phyloP scores from a whole-genome alignment of 1,140 invertebrate species.

The Onthophagus taurus region DNA sequence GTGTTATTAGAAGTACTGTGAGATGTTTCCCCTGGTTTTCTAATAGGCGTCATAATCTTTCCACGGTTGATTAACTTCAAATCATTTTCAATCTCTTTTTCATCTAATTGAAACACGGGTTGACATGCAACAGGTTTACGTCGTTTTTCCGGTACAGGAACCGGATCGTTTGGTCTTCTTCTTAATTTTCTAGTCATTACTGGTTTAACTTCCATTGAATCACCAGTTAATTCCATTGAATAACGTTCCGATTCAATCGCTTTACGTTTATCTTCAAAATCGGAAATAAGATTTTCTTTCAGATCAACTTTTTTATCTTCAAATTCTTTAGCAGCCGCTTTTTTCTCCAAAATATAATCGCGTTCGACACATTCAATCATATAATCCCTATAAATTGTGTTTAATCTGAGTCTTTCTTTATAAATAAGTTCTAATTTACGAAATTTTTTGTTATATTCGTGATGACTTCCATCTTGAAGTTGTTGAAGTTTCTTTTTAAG shows the following conservation, averaged over 20 bases:
- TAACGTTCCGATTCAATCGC: conserved; percentile 80
- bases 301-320: conserved; percentile 92
- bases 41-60: conserved; percentile 42
- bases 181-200: conserved; percentile 63
- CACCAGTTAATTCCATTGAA: conserved; percentile 74
- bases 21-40: conserved; percentile 33
- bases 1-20: conserved; percentile 2
- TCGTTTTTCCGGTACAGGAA: conserved; percentile 74
- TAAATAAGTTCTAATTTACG: conserved; percentile 75
- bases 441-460: conserved; percentile 74
- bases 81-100: conserved; percentile 83
- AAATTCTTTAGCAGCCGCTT: conserved; percentile 80
- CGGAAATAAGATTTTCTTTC: conserved; percentile 78
- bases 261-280: conserved; percentile 87
- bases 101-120: conserved; percentile 77
- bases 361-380: conserved; percentile 77
- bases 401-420: conserved; percentile 68
- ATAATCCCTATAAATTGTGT: conserved; percentile 75
- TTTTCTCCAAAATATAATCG: conserved; percentile 82
- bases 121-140: conserved; percentile 74
- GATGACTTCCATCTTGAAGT: conserved; percentile 74
- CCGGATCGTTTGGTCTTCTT: conserved; percentile 85
- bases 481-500: conserved; percentile 86
- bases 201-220: conserved; percentile 66
- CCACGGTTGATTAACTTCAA: conserved; percentile 70